These are phyloP conservation scores for Candidula unifasciata DNA, from an alignment of 2,888 invertebrate genomes.

Conservation along the genomic window DNA sequence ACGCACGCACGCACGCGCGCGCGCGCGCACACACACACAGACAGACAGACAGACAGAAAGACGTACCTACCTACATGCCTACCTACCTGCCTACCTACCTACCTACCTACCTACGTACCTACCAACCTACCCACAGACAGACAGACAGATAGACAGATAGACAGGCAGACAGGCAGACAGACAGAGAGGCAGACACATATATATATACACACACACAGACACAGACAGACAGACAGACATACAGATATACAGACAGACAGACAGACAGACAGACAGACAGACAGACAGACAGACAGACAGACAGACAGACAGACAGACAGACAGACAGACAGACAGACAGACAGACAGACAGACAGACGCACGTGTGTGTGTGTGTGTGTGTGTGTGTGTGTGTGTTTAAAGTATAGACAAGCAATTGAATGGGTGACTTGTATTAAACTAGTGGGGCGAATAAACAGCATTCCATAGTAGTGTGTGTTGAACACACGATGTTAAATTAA, in stretches of 20 bases:
- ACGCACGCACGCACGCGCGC: not conserved
- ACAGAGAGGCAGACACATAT: constrained; percentile 28
- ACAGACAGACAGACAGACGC: constrained; percentile 11
- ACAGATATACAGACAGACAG: constrained; percentile 1
- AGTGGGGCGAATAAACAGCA: too few relatives aligned
- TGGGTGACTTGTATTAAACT: too few relatives aligned
- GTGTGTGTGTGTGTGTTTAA: too few relatives aligned
- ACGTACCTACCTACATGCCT: constrained; percentile 4
- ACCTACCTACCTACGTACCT: not conserved
- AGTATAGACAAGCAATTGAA: too few relatives aligned
- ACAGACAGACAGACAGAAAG: constrained; percentile 28
- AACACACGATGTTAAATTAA: too few relatives aligned
- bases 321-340: constrained; percentile 23
- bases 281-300: constrained; percentile 33
- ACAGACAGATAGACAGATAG: constrained; percentile 17
- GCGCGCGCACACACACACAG: constrained; percentile 1
- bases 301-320: constrained; percentile 32
- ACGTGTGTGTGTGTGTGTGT: too few relatives aligned
- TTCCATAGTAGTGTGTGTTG: too few relatives aligned
- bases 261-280: constrained; percentile 29
- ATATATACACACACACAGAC: constrained; percentile 23
- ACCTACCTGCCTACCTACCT: not conserved
- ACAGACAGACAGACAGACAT: constrained; percentile 10
- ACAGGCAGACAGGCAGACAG: constrained; percentile 25
- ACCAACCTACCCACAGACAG: constrained; percentile 13